Percentiles rank a stretch among this genome's conserved stretches.
Evolutionary conservation across 2,113 vertebrate species (phyloP).

Genomic region (Capricornis sumatraensis): DNA sequence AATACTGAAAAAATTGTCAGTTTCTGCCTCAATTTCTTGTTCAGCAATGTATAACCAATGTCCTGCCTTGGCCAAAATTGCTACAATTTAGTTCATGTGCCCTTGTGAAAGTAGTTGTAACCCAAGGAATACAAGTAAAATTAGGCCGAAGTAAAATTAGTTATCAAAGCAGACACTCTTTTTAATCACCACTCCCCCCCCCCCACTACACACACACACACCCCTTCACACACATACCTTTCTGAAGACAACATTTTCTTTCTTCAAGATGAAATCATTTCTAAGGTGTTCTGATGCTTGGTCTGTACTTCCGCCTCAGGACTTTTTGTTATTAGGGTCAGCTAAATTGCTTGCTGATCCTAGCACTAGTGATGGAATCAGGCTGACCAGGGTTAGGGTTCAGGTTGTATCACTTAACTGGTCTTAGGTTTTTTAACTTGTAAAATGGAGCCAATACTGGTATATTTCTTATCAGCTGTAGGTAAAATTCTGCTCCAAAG

Average conservation of each 20-base stretch:
- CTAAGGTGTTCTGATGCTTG: background rate
- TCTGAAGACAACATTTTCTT: background rate
- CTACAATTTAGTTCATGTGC: background rate
- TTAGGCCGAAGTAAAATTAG: background rate
- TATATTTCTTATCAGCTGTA: background rate
- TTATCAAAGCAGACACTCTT: background rate
- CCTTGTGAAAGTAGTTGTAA: slow-evolving; percentile 19
- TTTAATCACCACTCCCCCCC: background rate
- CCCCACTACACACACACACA: background rate
- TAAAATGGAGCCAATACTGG: background rate
- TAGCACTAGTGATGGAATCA: background rate
- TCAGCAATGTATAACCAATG: background rate
- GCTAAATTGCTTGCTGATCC: background rate
- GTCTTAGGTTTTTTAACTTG: background rate
- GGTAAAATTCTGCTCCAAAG: background rate
- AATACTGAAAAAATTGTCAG: background rate
- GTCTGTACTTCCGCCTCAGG: background rate
- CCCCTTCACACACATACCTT: background rate
- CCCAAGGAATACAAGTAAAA: slow-evolving; percentile 21
- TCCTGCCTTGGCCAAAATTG: background rate
- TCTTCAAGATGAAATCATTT: background rate
- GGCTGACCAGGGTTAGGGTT: background rate
- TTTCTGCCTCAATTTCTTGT: slow-evolving; percentile 17
- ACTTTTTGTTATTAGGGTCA: background rate
- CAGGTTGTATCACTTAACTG: background rate